Evolutionary conservation across 2,888 invertebrate genomes (phyloP).

Genomic region (Creontiades dilutus): DNA sequence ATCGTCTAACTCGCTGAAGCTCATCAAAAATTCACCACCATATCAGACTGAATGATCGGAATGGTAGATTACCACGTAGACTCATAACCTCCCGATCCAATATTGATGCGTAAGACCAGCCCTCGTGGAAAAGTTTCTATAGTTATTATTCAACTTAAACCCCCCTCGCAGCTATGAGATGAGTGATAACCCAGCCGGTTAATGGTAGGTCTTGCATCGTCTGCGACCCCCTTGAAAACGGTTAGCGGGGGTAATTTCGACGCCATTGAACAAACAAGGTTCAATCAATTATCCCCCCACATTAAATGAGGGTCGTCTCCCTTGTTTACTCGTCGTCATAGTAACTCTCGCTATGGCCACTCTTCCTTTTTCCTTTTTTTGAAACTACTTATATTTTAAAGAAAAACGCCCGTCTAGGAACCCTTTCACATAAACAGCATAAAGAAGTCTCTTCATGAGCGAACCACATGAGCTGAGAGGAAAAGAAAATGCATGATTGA

Average conservation of each 20-base stretch:
- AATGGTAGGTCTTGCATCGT: neutral
- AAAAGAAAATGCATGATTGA: slow-evolving; percentile 39
- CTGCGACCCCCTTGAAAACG: neutral
- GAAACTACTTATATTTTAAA: neutral
- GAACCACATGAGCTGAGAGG: slow-evolving; percentile 21
- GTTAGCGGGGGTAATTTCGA: slow-evolving; percentile 55
- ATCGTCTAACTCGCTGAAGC: neutral
- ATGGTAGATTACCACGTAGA: neutral
- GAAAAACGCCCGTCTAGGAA: neutral
- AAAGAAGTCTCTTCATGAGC: neutral
- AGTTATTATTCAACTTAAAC: slow-evolving; percentile 33
- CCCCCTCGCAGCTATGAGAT: neutral
- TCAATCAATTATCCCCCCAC: slow-evolving; percentile 58
- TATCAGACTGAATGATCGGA: slow-evolving; percentile 14
- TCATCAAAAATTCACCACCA: neutral
- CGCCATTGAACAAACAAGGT: slow-evolving; percentile 66
- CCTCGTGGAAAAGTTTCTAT: neutral
- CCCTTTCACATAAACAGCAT: slow-evolving; percentile 15
- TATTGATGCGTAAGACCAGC: neutral
- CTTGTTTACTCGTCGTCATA: slow-evolving; percentile 51
- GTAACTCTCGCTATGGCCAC: slow-evolving; percentile 16
- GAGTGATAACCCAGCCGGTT: slow-evolving; percentile 1
- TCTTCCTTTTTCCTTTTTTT: neutral
- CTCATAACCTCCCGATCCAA: neutral
- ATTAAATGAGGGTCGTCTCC: slow-evolving; percentile 49